Evolutionary conservation across 2,888 invertebrate genomes (phyloP), one percentile per base, ranked within the genome.

Genomic region (Stenoptilia bipunctidactyla): DNA sequence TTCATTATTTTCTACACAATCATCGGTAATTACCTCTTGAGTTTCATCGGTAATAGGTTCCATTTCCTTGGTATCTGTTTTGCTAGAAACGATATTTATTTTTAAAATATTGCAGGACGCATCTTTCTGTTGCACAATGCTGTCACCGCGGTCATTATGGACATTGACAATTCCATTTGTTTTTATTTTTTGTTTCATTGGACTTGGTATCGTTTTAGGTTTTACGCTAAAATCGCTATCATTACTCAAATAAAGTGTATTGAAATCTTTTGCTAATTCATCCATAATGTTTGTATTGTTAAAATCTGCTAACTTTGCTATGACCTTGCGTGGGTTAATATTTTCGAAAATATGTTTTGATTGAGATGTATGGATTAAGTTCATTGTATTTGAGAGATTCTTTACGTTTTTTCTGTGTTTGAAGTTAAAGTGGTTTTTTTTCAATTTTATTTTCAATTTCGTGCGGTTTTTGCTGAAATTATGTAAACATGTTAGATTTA

Each of bases 211-310:
- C 15, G 53, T 47, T 38, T 68, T 72, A 4, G 47, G 43, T 37
- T 58, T 57, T 36, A 74, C 36, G 55, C 61, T 68, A 49, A 75
- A 77, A 37, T 62, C 58, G 34, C 45, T 52, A 43, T 68, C 65
- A 30, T 30, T 30, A 30, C 9, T 30, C 10, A 30, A 20, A 20
- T 20, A 20, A 20, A 20, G 20, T 20, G 20, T 20, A 3, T 20
- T 20, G 8, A 20, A 20, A 8, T 20, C 20, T 20, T 20, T 20
- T 20, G 20, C 20, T 20, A 20, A 8, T 20, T 20, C 20, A 8
- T 20, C 20, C 20, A 20, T 20, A 3, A 20, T 20, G 20, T 20
- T 20, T 3, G 20, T 20, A 8, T 8, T 8, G 8, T 20, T 20
- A 20, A 20, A 20, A 5, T 20, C 8, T 20, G 20, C 3, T 20